These are phyloP conservation scores for Brachypodius melanocephalos DNA, from an alignment of 2,113 vertebrate species.

Conservation along the genomic window DNA sequence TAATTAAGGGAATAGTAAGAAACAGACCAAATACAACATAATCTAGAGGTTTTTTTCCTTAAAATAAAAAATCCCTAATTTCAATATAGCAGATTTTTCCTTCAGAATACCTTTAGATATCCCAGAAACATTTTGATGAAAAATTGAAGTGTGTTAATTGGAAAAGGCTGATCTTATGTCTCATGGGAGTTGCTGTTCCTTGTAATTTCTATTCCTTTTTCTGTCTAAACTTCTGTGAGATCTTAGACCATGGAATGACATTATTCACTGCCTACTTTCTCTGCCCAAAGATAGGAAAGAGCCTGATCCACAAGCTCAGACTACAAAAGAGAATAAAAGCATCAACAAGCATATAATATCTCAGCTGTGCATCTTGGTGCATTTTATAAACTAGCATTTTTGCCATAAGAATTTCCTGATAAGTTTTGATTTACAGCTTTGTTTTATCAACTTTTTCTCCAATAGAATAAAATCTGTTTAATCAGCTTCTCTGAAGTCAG, in stretches of 20 bases:
- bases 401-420: neutral
- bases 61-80: neutral
- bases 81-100: neutral
- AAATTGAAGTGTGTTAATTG: neutral
- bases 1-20: neutral
- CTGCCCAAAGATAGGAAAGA: neutral
- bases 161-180: neutral
- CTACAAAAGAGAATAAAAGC: neutral
- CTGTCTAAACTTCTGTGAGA: neutral
- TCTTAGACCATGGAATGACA: neutral
- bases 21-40: neutral
- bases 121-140: neutral
- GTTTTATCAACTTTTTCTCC: neutral
- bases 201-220: neutral
- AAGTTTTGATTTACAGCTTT: neutral
- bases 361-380: neutral
- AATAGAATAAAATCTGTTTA: neutral
- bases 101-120: neutral
- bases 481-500: neutral
- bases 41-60: neutral
- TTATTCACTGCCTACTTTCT: neutral
- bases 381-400: neutral
- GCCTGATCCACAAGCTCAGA: neutral
- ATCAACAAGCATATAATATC: neutral
- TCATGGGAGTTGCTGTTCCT: neutral